phyloP scores from a whole-genome alignment of 2,797 vertebrate species.

The Limosa lapponica region DNA sequence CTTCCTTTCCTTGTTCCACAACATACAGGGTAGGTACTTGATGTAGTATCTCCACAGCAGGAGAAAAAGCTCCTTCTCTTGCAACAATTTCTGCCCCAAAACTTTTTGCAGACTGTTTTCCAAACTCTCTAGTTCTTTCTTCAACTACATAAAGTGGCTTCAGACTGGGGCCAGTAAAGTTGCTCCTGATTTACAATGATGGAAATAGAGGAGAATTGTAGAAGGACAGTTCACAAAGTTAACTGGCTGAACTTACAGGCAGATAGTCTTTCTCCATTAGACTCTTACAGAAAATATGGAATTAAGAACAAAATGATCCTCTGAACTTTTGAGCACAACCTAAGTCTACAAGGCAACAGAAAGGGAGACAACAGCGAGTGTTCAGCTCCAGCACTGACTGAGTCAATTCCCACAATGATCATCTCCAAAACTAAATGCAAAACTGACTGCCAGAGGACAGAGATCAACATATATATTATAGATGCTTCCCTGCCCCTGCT shows the following conservation, averaged over 20 bases:
- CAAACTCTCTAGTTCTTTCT: background rate
- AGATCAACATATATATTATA: background rate
- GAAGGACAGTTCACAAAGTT: slow-evolving; percentile 34
- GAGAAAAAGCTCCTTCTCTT: background rate
- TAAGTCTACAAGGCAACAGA: background rate
- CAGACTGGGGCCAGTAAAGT: background rate
- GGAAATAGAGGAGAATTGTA: background rate
- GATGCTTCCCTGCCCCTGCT: background rate
- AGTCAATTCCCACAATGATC: background rate
- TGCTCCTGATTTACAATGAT: background rate
- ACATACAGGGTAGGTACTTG: no score
- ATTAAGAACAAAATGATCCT: background rate
- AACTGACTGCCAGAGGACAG: background rate
- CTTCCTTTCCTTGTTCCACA: background rate
- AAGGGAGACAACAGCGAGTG: background rate
- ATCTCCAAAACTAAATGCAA: background rate
- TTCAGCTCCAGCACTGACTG: background rate
- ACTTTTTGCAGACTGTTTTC: background rate
- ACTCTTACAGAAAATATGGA: background rate
- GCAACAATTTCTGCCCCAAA: background rate
- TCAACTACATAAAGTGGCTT: background rate
- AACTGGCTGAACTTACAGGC: slow-evolving; percentile 27
- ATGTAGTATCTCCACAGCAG: background rate
- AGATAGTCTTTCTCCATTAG: background rate
- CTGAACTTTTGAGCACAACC: background rate